Base-by-base conservation (phyloP, 2,797 vertebrate genomes). In the Pygocentrus nattereri region DNA sequence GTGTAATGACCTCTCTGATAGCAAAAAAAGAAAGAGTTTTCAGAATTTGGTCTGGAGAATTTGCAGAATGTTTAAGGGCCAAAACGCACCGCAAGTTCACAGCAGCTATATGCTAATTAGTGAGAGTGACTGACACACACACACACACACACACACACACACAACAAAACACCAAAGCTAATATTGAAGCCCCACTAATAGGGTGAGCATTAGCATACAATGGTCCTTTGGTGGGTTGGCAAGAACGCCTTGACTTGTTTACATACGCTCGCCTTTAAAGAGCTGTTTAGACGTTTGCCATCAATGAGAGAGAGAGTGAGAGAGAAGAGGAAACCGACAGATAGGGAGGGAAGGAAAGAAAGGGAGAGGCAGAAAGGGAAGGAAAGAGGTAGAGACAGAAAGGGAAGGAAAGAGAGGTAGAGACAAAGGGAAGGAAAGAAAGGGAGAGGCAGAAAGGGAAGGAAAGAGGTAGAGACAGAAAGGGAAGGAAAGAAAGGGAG, bases 161-260 rank as follows among this genome's bases (percentile, higher is more conserved):
- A 65, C 78, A 88, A 87, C 61, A 44, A 76, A 82, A 76, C 78
- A 85, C 54, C 16, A 69, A 77, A 84, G 85, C 81, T 82, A 81
- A 85, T 85, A 82, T 75, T 85, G 72, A 80, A 85, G 79, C 70
- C 80, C 65, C 70, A 38, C 79, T 88, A 88, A 88, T 86, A 81
- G 77, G 87, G 69, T 74, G 85, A 90, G 88, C 87, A 91, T 93
- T 92, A 92, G 88, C 89, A 91, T 89, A 84, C 76, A 85, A 85
- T 77, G 88, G 90, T 88, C 82, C 84, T 89, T 78, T 85, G 78
- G 81, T 83, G 82, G 65, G 56, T 52, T 83, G 76, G 78, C 73
- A 62, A 81, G 78, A 71, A 76, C 18, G 11, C 41, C 82, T 50
- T 44, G 27, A 73, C 70, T 76, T 87, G 84, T 87, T 87, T 85